phyloP scores from a whole-genome alignment of 1,140 invertebrate species.

The Achatina immaculata region DNA sequence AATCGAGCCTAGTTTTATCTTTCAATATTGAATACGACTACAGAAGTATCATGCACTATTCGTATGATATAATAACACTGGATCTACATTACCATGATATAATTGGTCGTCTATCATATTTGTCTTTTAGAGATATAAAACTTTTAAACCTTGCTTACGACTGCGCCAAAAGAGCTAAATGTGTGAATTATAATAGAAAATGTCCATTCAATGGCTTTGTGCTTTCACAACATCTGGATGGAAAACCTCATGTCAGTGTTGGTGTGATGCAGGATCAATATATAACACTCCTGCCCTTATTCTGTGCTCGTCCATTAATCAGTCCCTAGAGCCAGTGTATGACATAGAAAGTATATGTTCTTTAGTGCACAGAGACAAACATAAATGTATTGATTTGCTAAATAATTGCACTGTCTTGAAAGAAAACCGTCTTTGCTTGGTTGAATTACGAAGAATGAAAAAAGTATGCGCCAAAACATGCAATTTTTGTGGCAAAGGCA shows the following conservation, averaged over 20 bases:
- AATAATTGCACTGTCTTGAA: constrained; percentile 7
- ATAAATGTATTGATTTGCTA: not conserved
- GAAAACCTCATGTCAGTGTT: not conserved
- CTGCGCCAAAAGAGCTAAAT: constrained; percentile 43
- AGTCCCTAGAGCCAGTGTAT: not conserved
- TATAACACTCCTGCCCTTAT: not conserved
- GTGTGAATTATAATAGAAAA: not conserved
- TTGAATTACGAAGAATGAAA: not conserved
- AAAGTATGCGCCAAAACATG: not conserved
- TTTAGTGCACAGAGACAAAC: not conserved
- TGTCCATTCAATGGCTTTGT: not conserved
- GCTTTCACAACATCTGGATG: not conserved
- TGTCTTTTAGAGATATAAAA: constrained; percentile 57
- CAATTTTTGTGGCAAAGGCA: constrained; percentile 19
- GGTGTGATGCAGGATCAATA: constrained; percentile 8
- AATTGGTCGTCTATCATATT: constrained; percentile 51
- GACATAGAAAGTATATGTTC: not conserved
- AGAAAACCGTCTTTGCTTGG: not conserved
- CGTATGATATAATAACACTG: constrained; percentile 48
- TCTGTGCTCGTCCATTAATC: not conserved
- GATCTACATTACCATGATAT: constrained; percentile 48
- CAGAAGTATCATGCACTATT: constrained; percentile 70
- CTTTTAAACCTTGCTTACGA: constrained; percentile 55
- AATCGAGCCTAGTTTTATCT: constrained; percentile 51
- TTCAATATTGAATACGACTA: constrained; percentile 75